A percentile compares a stretch with the other conserved stretches of the same genome.
Conservation (phyloP, 2,113 vertebrate genomes). For the Boulengeromyrus knoepffleri region DNA sequence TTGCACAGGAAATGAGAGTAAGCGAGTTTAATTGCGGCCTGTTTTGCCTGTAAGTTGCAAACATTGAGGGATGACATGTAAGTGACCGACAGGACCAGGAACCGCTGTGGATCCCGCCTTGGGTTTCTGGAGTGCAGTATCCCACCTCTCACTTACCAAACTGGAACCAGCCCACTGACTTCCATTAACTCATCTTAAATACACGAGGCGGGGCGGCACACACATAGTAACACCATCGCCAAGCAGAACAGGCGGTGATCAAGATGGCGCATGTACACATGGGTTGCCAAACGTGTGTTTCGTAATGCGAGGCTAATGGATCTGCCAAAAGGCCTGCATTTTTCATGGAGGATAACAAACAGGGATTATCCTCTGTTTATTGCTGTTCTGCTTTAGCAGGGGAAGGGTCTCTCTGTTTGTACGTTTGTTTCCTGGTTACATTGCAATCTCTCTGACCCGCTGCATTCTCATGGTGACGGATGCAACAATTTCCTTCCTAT, state of each 20-base stretch:
- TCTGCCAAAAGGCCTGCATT: not conserved
- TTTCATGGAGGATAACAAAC: constrained; percentile 3
- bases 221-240: not conserved
- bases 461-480: not conserved
- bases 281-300: not conserved
- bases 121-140: not conserved
- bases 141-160: not conserved
- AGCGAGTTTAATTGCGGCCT: not conserved
- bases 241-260: not conserved
- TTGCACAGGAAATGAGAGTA: not conserved
- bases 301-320: not conserved
- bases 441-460: not conserved
- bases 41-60: not conserved
- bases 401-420: not conserved
- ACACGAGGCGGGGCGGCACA: not conserved
- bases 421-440: not conserved
- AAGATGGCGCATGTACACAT: not conserved
- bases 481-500: not conserved
- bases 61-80: not conserved
- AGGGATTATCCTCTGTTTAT: not conserved
- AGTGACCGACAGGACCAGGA: not conserved
- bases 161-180: not conserved
- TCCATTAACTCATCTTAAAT: not conserved
- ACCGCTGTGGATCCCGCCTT: not conserved
- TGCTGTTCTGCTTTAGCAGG: not conserved